A percentile compares a stretch with the other conserved stretches of the same genome.
phyloP scores from a whole-genome alignment of 2,113 vertebrate species.

The Polypterus bichir region DNA sequence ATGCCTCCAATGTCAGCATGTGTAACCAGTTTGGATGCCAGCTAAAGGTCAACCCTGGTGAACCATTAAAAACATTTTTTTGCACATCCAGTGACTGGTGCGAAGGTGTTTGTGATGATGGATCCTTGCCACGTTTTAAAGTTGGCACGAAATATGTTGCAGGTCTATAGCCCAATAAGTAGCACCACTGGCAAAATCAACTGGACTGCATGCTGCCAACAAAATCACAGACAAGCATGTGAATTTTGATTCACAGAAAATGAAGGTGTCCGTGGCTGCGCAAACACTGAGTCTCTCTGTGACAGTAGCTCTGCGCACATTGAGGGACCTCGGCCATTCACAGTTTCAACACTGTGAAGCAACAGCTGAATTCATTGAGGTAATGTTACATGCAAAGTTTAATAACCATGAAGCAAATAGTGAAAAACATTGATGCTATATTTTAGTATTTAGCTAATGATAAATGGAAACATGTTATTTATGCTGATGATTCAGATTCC shows the following conservation, averaged over 20 bases:
- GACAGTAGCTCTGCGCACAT: slow-evolving; percentile 17
- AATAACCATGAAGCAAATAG: too few relatives aligned
- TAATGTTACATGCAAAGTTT: slow-evolving; percentile 3
- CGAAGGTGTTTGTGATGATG: slow-evolving; percentile 22
- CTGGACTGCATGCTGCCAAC: too few relatives aligned
- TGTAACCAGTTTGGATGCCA: slow-evolving; percentile 19
- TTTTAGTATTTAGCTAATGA: too few relatives aligned
- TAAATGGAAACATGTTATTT: too few relatives aligned
- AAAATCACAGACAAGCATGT: background rate
- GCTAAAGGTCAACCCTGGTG: slow-evolving; percentile 12
- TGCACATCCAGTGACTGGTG: slow-evolving; percentile 15
- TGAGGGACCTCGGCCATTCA: slow-evolving; percentile 16
- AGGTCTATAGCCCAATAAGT: slow-evolving; percentile 20
- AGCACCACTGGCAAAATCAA: background rate
- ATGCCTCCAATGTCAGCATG: slow-evolving; percentile 17
- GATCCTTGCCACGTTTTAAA: slow-evolving; percentile 22
- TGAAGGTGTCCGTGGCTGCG: background rate
- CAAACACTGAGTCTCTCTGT: background rate
- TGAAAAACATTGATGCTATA: too few relatives aligned
- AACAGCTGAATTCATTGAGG: slow-evolving; percentile 22
- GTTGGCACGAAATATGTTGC: slow-evolving; percentile 15
- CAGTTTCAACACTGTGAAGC: slow-evolving; percentile 6
- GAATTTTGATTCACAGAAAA: slow-evolving; percentile 16
- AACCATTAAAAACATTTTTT: slow-evolving; percentile 10
- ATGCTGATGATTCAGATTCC: too few relatives aligned